These are phyloP conservation scores for Torymus texanus DNA, from an alignment of 2,888 invertebrate genomes.

Conservation along the genomic window DNA sequence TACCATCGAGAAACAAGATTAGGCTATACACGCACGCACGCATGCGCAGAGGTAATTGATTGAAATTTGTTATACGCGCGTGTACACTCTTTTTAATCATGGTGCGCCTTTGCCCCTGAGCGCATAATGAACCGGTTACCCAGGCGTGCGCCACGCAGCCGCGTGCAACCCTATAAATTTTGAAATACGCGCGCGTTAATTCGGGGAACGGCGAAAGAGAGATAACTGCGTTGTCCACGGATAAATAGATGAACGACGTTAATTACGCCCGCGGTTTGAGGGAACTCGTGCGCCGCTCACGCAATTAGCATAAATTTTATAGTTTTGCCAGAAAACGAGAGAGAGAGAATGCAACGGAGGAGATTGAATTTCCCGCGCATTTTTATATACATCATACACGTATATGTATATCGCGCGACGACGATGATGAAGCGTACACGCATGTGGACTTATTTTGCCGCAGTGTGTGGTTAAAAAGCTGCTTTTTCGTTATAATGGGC, in stretches of 20 bases:
- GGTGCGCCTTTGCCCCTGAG: background rate
- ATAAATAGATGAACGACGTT: constrained; percentile 32
- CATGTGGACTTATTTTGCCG: too few relatives aligned
- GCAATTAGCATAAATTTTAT: constrained; percentile 44
- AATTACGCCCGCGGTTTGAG: constrained; percentile 19
- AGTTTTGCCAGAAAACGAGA: background rate
- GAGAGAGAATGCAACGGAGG: too few relatives aligned
- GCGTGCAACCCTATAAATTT: constrained; percentile 18
- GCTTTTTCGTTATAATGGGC: too few relatives aligned
- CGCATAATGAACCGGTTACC: constrained; percentile 23
- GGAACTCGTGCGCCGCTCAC: background rate
- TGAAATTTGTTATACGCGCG: constrained; percentile 3
- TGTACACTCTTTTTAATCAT: constrained; percentile 1
- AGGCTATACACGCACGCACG: background rate
- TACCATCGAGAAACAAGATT: background rate
- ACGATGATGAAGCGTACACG: too few relatives aligned
- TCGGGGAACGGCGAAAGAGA: constrained; percentile 19
- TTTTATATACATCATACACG: too few relatives aligned
- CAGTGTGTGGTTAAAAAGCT: too few relatives aligned
- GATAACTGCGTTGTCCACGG: background rate
- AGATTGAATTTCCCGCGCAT: too few relatives aligned
- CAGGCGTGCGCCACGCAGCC: too few relatives aligned
- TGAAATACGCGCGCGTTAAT: constrained; percentile 18
- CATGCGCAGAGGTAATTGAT: constrained; percentile 18
- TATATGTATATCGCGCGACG: too few relatives aligned